Conservation (phyloP, 2,797 vertebrate genomes). For the Sebastes taczanowskii region DNA sequence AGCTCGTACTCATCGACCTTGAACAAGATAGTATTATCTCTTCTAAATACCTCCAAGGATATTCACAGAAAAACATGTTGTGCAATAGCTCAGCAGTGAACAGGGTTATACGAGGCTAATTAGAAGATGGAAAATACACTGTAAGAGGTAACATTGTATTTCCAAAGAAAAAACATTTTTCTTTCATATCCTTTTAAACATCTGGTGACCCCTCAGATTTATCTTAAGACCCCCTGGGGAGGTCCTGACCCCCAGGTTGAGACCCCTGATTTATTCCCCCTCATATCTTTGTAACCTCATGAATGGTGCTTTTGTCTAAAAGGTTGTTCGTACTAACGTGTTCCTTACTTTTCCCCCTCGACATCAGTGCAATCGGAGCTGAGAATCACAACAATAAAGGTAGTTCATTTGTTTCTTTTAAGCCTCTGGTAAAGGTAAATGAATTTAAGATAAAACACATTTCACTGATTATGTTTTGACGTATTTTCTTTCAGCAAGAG, state of each 20-base stretch:
- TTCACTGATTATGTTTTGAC: not conserved
- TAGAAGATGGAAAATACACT: no score
- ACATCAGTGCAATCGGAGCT: slow-evolving; percentile 69
- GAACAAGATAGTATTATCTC: no score
- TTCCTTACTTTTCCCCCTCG: not conserved
- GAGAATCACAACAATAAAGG: slow-evolving; percentile 89
- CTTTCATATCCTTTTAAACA: not conserved
- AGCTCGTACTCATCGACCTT: no score
- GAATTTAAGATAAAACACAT: not conserved
- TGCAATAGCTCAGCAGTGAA: no score
- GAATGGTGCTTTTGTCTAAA: not conserved
- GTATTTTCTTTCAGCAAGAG: slow-evolving; percentile 80
- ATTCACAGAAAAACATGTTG: no score
- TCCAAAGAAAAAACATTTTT: not conserved
- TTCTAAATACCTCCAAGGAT: no score
- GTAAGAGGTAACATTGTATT: not conserved
- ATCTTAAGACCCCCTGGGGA: not conserved
- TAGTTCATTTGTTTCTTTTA: slow-evolving; percentile 49
- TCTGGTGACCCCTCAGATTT: not conserved
- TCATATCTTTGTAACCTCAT: not conserved
- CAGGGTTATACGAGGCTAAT: no score
- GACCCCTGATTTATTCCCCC: not conserved
- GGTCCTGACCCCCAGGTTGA: not conserved
- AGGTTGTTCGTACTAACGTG: not conserved
- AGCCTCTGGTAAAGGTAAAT: not conserved